Evolutionary conservation across 2,888 invertebrate genomes (phyloP), one percentile per base, ranked within the genome.

Genomic region (Ernsta delagoae): DNA sequence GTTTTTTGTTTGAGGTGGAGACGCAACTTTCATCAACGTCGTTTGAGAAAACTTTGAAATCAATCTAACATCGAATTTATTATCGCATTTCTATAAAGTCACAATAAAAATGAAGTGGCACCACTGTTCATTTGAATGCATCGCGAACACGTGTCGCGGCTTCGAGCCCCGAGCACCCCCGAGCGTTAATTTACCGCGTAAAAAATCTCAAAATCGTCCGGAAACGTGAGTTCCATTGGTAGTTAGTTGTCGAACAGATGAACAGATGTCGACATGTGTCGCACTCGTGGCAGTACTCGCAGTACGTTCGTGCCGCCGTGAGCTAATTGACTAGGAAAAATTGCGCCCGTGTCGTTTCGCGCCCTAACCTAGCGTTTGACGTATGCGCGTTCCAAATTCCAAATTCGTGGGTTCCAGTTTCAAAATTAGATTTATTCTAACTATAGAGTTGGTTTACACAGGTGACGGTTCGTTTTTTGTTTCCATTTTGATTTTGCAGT

Each of bases 211-310:
- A 80, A 79, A 82, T 80, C 77, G 82, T 80, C 88, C 90, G 91
- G 92, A 92, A 89, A 88, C 83, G 85, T 84, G 86, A 83, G 86
- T 84, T 84, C 79, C 86, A 87, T 85, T 84, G 88, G 85, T 84
- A 85, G 85, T 86, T 80, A 85, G 85, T 86, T 80, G 84, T 85
- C 83, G 87, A 31, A 31, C 31, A 50, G 54, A 31, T 31, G 54
- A 91, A 90, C 92, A 92, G 87, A 92, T 92, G 92, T 90, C 88
- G 89, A 91, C 91, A 91, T 90, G 86, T 90, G 91, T 89, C 87
- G 85, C 74, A 73, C 77, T 75, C 73, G 72, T 69, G 72, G 69
- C 62, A 59, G 79, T 79, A 82, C 81, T n/a, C n/a, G n/a, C n/a
- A n/a, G n/a, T n/a, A n/a, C n/a, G 79, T 78, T 78, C 79, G 61